phyloP scores from a whole-genome alignment of 2,113 vertebrate genomes.

The Pagrus major region DNA sequence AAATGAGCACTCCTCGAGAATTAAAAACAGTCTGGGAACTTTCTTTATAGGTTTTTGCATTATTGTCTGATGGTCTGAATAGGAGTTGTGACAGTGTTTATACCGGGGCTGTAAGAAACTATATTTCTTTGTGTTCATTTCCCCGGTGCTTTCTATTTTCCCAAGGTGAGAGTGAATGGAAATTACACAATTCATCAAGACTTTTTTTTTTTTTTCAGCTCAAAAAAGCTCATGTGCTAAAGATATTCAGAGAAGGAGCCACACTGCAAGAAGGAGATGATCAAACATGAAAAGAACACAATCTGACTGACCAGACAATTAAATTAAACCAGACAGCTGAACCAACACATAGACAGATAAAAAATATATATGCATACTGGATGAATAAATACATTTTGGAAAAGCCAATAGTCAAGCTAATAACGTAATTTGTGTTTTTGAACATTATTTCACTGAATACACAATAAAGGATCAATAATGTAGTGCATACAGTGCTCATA shows the following conservation, averaged over 20 bases:
- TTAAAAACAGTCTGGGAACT: constrained; percentile 59
- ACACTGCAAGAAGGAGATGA: not conserved
- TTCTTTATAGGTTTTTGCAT: constrained; percentile 51
- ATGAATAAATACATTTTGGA: not conserved
- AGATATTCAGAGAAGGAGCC: not conserved
- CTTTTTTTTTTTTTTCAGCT: not conserved
- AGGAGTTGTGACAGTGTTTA: constrained; percentile 29
- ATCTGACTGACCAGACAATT: not conserved
- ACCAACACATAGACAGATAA: not conserved
- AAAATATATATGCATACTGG: too few relatives aligned
- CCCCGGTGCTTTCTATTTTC: constrained; percentile 5
- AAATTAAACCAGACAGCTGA: not conserved
- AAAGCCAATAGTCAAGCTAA: not conserved
- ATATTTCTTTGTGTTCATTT: constrained; percentile 20
- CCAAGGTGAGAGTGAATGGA: constrained; percentile 15
- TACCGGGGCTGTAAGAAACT: not conserved
- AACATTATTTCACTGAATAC: not conserved
- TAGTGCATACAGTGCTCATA: not conserved
- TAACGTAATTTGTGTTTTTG: not conserved
- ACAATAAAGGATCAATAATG: not conserved
- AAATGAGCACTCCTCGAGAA: constrained; percentile 64
- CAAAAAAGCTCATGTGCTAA: not conserved
- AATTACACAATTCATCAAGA: constrained; percentile 39
- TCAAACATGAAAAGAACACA: not conserved
- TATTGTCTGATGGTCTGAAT: constrained; percentile 39